Evolutionary conservation across 30 jellyfish, hydroid and myxozoan genomes (phyloP).

Genomic region (Turritopsis dohrnii): DNA sequence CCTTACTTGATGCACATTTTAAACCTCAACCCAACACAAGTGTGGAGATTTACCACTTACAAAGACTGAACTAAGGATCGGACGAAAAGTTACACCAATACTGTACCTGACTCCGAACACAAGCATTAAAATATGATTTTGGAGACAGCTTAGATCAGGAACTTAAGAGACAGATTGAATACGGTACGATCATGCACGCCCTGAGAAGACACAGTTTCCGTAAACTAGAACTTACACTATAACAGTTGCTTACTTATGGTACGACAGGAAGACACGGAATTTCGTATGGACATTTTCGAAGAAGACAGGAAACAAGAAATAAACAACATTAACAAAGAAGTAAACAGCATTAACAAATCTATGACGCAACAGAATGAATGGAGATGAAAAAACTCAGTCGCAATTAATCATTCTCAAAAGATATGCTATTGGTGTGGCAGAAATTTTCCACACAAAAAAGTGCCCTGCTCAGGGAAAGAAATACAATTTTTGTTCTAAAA

Average conservation of each 20-base stretch:
- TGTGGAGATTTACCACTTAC: conserved; percentile 18
- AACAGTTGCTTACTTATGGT: conserved; percentile 20
- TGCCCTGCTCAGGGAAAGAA: conserved; percentile 21
- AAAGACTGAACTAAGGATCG: neutral
- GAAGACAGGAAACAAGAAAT: neutral
- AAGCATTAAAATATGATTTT: conserved; percentile 23
- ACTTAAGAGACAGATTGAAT: conserved; percentile 19
- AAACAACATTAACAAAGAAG: neutral
- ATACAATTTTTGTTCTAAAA: conserved; percentile 3
- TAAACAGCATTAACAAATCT: neutral
- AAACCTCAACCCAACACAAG: conserved; percentile 20
- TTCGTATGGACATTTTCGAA: conserved; percentile 15
- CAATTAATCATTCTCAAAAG: neutral
- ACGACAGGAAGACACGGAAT: conserved; percentile 6
- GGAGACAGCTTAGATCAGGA: neutral
- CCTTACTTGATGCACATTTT: neutral
- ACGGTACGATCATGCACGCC: conserved; percentile 12
- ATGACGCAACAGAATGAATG: neutral
- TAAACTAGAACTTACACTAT: conserved; percentile 8
- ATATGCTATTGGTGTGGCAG: neutral
- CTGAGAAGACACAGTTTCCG: conserved; percentile 22
- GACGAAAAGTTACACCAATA: conserved; percentile 16
- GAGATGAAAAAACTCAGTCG: neutral
- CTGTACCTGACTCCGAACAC: conserved; percentile 18
- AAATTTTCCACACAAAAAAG: neutral